Conservation (phyloP, 2,113 vertebrate species). For the Nothocercus nigrocapillus region DNA sequence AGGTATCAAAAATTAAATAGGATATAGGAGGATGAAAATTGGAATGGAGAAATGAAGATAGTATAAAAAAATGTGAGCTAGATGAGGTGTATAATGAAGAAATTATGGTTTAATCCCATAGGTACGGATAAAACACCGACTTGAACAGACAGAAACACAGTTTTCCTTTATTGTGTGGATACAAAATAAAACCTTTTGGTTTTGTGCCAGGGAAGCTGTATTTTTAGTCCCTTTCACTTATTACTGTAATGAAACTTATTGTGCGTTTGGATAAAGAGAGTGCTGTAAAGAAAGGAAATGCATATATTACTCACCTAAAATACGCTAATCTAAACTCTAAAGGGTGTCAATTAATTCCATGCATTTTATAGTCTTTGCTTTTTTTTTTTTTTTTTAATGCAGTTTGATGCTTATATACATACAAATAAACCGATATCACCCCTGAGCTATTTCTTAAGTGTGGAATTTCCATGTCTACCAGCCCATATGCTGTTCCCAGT, state of each 20-base stretch:
- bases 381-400: background rate
- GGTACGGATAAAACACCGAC: background rate
- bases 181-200: background rate
- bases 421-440: background rate
- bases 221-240: background rate
- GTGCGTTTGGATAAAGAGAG: background rate
- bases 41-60: background rate
- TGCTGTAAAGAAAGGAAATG: background rate
- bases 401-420: background rate
- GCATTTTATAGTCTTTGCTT: background rate
- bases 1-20: background rate
- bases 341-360: background rate
- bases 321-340: background rate
- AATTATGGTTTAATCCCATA: accelerated
- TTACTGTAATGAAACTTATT: background rate
- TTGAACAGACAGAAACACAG: background rate
- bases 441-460: background rate
- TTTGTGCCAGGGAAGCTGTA: background rate
- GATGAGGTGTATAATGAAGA: background rate
- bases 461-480: background rate
- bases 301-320: background rate
- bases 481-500: background rate
- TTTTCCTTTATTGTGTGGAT: background rate
- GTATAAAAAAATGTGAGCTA: background rate
- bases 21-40: background rate